Evolutionary conservation across 2,797 vertebrate genomes (phyloP).

Genomic region (Heteromormyrus szaboi): DNA sequence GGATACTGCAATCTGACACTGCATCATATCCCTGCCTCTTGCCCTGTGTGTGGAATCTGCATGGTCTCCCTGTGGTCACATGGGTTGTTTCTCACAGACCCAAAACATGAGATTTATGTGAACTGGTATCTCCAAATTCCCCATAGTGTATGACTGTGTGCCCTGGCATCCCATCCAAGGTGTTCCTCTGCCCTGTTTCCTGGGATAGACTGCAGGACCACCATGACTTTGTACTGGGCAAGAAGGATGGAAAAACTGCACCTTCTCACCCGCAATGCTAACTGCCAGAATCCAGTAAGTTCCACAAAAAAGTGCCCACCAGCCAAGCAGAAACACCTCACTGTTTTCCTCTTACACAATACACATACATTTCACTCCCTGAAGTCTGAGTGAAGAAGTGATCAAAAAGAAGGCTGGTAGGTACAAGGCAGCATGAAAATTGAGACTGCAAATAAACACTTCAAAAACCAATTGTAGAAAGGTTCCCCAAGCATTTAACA

Average conservation of each 20-base stretch:
- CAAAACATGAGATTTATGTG: neutral
- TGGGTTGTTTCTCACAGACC: neutral
- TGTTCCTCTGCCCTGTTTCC: neutral
- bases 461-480: conserved; percentile 23
- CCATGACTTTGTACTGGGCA: neutral
- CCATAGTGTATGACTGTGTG: neutral
- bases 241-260: neutral
- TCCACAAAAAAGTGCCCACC: neutral
- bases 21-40: neutral
- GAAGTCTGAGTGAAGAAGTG: neutral
- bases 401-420: neutral
- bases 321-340: neutral
- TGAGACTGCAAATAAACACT: conserved; percentile 1
- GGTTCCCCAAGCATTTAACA: conserved; percentile 55
- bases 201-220: neutral
- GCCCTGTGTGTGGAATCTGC: neutral
- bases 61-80: neutral
- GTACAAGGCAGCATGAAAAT: neutral
- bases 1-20: neutral
- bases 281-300: neutral
- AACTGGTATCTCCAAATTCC: neutral
- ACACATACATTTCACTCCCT: neutral
- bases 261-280: neutral
- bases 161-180: neutral
- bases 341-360: neutral